phyloP scores from a whole-genome alignment of 2,797 vertebrate genomes.

The Sebastes kiyomatsui region DNA sequence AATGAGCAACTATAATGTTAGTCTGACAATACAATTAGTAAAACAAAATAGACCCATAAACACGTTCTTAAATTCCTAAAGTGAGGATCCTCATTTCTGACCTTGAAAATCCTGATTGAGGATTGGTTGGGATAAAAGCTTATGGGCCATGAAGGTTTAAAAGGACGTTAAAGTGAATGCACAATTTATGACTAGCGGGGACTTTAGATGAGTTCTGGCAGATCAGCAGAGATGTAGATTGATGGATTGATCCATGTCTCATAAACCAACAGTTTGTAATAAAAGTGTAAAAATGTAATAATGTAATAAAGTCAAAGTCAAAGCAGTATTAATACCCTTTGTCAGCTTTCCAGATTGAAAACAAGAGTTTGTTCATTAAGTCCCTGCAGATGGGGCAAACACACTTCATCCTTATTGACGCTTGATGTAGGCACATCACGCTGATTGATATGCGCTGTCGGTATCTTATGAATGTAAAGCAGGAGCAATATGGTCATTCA shows the following conservation, averaged over 20 bases:
- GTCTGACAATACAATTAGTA: slow-evolving; percentile 45
- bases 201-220: slow-evolving; percentile 52
- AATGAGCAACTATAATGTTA: slow-evolving; percentile 28
- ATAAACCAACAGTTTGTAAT: slow-evolving; percentile 50
- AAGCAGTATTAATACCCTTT: slow-evolving; percentile 61
- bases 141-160: slow-evolving; percentile 1
- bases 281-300: slow-evolving; percentile 45
- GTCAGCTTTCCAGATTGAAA: slow-evolving; percentile 55
- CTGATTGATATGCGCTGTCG: slow-evolving; percentile 58
- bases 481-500: slow-evolving; percentile 33
- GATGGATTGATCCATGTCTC: slow-evolving; percentile 53
- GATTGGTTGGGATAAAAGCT: slow-evolving; percentile 22
- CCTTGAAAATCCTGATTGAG: slow-evolving; percentile 19
- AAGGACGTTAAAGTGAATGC: slow-evolving; percentile 10
- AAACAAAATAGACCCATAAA: slow-evolving; percentile 22
- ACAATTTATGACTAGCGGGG: slow-evolving; percentile 26
- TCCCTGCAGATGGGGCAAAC: slow-evolving; percentile 19
- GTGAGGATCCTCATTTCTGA: slow-evolving; percentile 16
- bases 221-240: slow-evolving; percentile 56
- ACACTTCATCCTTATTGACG: slow-evolving; percentile 36
- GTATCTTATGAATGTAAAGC: slow-evolving; percentile 48
- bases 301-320: slow-evolving; percentile 59
- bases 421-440: slow-evolving; percentile 30
- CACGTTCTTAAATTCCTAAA: slow-evolving; percentile 2
- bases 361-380: slow-evolving; percentile 43